A percentile compares a stretch with the other conserved stretches of the same genome.
Evolutionary conservation across 1,140 invertebrate genomes (phyloP).

Genomic region (Drosophila melanica): DNA sequence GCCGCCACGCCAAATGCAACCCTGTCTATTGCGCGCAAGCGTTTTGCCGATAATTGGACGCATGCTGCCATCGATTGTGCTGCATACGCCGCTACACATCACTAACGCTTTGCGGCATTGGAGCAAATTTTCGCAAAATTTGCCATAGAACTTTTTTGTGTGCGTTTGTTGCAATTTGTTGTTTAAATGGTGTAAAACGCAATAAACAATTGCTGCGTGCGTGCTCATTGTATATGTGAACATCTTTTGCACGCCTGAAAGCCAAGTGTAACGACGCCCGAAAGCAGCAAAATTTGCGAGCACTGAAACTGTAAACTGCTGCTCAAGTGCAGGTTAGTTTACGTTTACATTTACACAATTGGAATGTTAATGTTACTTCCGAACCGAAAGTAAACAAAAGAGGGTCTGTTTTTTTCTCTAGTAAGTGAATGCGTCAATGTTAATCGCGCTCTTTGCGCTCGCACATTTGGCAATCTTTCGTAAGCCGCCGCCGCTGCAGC

Average conservation of each 20-base stretch:
- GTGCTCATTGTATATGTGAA: conserved; percentile 30
- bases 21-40: neutral
- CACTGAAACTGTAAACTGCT: conserved; percentile 31
- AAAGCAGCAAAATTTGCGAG: conserved; percentile 24
- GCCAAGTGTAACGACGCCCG: conserved; percentile 1
- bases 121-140: conserved; percentile 56
- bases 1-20: conserved; percentile 16
- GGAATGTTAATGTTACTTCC: conserved; percentile 29
- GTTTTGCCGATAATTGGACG: conserved; percentile 50
- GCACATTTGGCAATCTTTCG: conserved; percentile 76
- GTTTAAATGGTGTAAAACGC: conserved; percentile 47
- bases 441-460: conserved; percentile 78
- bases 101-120: conserved; percentile 71
- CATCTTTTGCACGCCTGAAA: conserved; percentile 21
- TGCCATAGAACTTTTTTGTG: conserved; percentile 44
- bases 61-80: conserved; percentile 50
- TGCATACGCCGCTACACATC: conserved; percentile 59
- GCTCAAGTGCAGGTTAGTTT: conserved; percentile 54
- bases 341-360: conserved; percentile 35
- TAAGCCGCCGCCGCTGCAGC: conserved; percentile 46
- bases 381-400: conserved; percentile 35
- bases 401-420: conserved; percentile 39
- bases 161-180: conserved; percentile 39
- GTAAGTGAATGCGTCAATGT: conserved; percentile 75
- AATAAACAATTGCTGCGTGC: conserved; percentile 31